Conservation (phyloP, 2,888 invertebrate species). For the Plebejus melissa region DNA sequence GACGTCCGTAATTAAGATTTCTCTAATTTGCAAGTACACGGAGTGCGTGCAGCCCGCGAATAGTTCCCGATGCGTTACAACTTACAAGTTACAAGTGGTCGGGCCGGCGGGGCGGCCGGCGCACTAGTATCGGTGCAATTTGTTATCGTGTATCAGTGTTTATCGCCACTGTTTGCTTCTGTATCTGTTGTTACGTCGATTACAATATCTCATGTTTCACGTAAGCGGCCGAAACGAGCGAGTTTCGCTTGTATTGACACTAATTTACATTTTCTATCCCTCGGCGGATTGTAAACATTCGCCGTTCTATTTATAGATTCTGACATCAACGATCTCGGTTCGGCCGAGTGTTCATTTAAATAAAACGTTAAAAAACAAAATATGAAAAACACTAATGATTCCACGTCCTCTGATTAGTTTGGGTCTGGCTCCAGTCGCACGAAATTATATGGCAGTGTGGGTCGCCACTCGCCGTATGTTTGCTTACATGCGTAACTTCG, state of each 20-base stretch:
- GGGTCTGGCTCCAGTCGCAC: conserved; percentile 2
- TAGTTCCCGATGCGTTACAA: conserved; percentile 28
- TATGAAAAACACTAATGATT: conserved; percentile 17
- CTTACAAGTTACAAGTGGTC: conserved; percentile 27
- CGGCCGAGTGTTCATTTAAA: conserved; percentile 49
- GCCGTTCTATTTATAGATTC: conserved; percentile 59
- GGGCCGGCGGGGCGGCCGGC: conserved; percentile 29
- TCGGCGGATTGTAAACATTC: conserved; percentile 62
- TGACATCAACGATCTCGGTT: conserved; percentile 63
- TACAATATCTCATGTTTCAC: conserved; percentile 53
- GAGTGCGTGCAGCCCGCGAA: not conserved
- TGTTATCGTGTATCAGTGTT: conserved; percentile 64
- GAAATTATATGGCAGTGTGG: conserved; percentile 23
- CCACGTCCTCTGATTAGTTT: not conserved
- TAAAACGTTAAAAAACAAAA: conserved; percentile 5
- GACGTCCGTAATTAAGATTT: conserved; percentile 33
- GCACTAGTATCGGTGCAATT: conserved; percentile 64
- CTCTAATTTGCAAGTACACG: conserved; percentile 29
- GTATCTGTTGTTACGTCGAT: conserved; percentile 60
- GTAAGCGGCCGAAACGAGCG: conserved; percentile 23
- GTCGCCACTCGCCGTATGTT: not conserved
- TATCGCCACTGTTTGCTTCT: conserved; percentile 73
- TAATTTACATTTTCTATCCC: conserved; percentile 43
- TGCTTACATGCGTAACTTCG: conserved; percentile 20
- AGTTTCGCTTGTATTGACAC: conserved; percentile 16